Evolutionary conservation across 2,797 vertebrate species (phyloP).

Genomic region (Gastrophryne carolinensis): DNA sequence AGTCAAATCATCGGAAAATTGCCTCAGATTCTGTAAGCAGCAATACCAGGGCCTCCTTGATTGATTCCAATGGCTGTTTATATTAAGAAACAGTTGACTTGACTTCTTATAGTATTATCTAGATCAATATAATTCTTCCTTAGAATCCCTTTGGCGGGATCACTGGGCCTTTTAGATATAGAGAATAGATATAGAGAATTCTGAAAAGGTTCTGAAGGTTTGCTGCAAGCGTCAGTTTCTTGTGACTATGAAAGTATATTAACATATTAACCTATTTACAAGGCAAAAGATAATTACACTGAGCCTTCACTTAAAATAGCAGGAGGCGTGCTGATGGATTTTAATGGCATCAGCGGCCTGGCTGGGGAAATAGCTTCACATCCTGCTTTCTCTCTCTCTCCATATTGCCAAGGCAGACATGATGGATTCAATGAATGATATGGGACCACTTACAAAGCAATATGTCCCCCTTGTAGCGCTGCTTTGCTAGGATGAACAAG

Average conservation of each 20-base stretch:
- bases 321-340: neutral
- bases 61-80: neutral
- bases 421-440: slow-evolving; percentile 9
- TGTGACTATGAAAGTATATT: slow-evolving; percentile 3
- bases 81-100: neutral
- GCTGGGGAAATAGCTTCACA: neutral
- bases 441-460: slow-evolving; percentile 16
- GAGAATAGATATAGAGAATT: too few species aligned
- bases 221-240: neutral
- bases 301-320: slow-evolving; percentile 8
- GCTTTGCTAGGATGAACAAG: slow-evolving; percentile 5
- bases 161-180: neutral
- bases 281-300: slow-evolving; percentile 6
- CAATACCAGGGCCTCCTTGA: neutral
- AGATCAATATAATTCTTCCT: neutral
- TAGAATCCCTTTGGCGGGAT: neutral
- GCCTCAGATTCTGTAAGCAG: neutral
- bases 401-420: neutral
- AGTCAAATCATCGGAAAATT: slow-evolving; percentile 34
- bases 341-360: slow-evolving; percentile 21
- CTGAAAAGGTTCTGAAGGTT: too few species aligned
- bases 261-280: slow-evolving; percentile 28
- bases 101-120: neutral
- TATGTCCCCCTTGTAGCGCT: neutral
- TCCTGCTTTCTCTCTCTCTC: neutral